Evolutionary conservation across 2,888 invertebrate genomes (phyloP), one percentile per base, ranked within the genome.

Genomic region (Mythimna loreyi): DNA sequence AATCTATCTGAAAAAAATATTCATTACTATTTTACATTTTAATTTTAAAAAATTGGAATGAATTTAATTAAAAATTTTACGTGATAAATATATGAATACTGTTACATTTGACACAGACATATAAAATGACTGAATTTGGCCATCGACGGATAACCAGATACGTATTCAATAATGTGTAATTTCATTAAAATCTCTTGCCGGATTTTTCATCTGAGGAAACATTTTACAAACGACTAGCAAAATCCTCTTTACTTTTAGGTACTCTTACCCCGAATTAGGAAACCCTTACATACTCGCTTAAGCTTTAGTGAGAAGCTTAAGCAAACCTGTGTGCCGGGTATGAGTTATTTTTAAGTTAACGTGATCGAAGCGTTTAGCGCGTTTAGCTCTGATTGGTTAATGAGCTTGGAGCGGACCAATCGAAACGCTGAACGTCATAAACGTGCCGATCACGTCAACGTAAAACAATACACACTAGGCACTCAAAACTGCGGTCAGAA

Each of bases 61-160:
- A 75, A 79, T 65, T 8, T 57, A 69, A 72, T 66, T 23, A 56
- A 67, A 58, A 61, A 49, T 11, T 21, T 65, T 59, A 72, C 67
- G 28, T 67, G 49, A 66, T 78, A 78, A 69, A 72, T 76, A 81
- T 83, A 76, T 67, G 80, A 84, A 84, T 84, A 85, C 85, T 85
- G 82, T 79, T 79, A 76, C 65, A 82, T 83, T 83, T 85, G 84
- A 84, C 84, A 81, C 84, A 73, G 63, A 73, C 62, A 59, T 73
- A 62, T 49, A 62, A 71, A 66, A 68, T 45, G 40, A 43, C 68
- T 58, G 23, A 61, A 61, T 72, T 60, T 75, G 69, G 64, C 67
- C 71, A 79, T 66, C 66, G 56, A 84, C 64, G 57, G 71, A 49
- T 28, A 33, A 53, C 19, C 59, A 45, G 40, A 43, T 50, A n/a